phyloP scores from a whole-genome alignment of 2,113 vertebrate species.

The Pristiophorus japonicus region DNA sequence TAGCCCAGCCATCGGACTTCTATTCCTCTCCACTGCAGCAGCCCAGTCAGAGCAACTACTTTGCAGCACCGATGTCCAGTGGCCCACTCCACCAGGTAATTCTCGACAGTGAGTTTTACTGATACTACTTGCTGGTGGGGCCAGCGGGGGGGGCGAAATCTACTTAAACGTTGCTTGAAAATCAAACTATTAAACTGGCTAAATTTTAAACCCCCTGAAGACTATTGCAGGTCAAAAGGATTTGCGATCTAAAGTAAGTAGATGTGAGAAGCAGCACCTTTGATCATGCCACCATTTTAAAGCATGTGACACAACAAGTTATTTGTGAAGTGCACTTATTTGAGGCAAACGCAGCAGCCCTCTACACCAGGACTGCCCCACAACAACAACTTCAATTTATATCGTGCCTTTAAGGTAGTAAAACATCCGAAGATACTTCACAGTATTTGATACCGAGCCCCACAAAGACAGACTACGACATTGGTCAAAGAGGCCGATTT shows the following conservation, averaged over 20 bases:
- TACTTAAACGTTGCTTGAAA: neutral
- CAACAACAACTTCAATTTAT: too few relatives aligned
- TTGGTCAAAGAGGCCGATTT: too few relatives aligned
- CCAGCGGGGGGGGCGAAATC: neutral
- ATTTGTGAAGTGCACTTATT: neutral
- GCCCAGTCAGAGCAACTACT: conserved; percentile 53
- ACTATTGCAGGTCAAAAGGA: neutral
- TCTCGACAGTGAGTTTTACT: neutral
- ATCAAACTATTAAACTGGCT: neutral
- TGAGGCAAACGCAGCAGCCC: neutral
- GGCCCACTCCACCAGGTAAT: conserved; percentile 28
- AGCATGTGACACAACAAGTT: neutral
- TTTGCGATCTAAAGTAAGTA: neutral
- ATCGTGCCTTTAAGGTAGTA: too few relatives aligned
- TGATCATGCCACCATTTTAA: neutral
- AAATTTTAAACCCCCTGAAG: neutral
- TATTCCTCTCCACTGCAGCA: conserved; percentile 53
- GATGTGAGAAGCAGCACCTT: neutral
- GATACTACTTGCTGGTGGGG: neutral
- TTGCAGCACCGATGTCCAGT: conserved; percentile 40
- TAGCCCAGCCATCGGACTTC: conserved; percentile 55
- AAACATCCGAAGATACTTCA: too few relatives aligned
- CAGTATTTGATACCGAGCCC: too few relatives aligned
- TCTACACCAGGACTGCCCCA: neutral
- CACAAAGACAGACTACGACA: too few relatives aligned